These are phyloP conservation scores for Catostylus mosaicus DNA, from an alignment of 30 jellyfish, hydroid and myxozoan species.

Conservation along the genomic window DNA sequence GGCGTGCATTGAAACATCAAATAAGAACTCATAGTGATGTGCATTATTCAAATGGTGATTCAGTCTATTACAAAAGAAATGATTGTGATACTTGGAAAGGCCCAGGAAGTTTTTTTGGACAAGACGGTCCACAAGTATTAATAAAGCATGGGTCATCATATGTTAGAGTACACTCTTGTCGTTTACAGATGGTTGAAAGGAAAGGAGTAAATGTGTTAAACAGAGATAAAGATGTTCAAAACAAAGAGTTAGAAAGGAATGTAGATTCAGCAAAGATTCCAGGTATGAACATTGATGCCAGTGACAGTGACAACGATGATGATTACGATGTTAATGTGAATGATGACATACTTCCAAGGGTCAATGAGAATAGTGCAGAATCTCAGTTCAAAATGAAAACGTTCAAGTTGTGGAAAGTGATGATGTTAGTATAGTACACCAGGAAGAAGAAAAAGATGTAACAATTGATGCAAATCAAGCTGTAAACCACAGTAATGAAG, in stretches of 20 bases:
- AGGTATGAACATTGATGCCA: neutral
- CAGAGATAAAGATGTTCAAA: neutral
- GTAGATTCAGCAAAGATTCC: neutral
- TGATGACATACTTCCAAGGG: neutral
- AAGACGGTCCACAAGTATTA: conserved; percentile 24
- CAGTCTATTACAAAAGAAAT: neutral
- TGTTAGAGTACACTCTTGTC: conserved; percentile 22
- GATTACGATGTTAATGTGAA: neutral
- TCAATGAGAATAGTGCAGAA: neutral
- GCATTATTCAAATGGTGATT: neutral
- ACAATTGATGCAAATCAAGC: neutral
- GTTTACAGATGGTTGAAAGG: conserved; percentile 19
- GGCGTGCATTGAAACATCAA: conserved; percentile 11
- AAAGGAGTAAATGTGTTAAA: neutral
- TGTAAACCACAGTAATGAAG: neutral
- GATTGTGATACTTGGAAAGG: conserved; percentile 18
- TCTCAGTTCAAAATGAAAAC: neutral
- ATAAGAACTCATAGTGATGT: neutral
- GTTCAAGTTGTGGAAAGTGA: neutral
- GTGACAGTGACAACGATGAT: neutral
- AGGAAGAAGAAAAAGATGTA: neutral
- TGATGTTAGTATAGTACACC: neutral
- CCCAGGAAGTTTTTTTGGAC: conserved; percentile 54
- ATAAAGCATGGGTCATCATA: conserved; percentile 2
- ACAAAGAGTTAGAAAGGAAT: neutral